Evolutionary conservation across 1,140 invertebrate species (phyloP).

Genomic region (Riptortus pedestris): DNA sequence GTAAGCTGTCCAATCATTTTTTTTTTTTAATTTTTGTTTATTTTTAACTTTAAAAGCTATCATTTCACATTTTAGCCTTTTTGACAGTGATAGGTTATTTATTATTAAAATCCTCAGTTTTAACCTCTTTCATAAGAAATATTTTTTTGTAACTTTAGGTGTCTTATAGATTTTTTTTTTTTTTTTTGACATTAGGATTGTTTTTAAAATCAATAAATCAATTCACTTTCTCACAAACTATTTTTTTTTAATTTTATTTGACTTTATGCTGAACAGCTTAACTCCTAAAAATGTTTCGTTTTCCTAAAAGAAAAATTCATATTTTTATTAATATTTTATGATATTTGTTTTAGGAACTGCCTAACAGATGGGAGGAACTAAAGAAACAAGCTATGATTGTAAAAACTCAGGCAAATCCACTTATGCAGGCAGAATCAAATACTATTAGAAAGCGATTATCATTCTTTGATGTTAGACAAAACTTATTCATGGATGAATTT

Average conservation of each 20-base stretch:
- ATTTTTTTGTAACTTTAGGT: too few relatives aligned
- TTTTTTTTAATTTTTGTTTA: too few relatives aligned
- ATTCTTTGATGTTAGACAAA: slow-evolving; percentile 68
- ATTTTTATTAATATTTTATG: not conserved
- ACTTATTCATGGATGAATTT: slow-evolving; percentile 64
- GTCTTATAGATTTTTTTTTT: too few relatives aligned
- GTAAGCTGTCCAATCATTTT: slow-evolving; percentile 23
- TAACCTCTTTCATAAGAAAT: not conserved
- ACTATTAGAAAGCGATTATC: slow-evolving; percentile 55
- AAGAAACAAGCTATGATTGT: slow-evolving; percentile 72
- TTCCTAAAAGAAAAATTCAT: too few relatives aligned
- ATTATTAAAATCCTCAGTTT: not conserved
- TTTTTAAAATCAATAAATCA: too few relatives aligned
- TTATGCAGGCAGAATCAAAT: slow-evolving; percentile 55
- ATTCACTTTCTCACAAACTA: too few relatives aligned
- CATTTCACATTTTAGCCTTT: too few relatives aligned
- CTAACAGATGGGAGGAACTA: slow-evolving; percentile 77
- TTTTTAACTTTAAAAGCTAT: too few relatives aligned
- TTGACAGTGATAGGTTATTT: not conserved
- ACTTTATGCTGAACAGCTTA: too few relatives aligned
- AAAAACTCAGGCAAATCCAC: slow-evolving; percentile 76
- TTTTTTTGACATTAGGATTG: too few relatives aligned
- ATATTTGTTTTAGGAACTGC: slow-evolving; percentile 53
- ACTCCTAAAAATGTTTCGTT: too few relatives aligned
- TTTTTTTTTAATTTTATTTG: too few relatives aligned